Base-by-base conservation (phyloP, 2,888 invertebrate genomes). In the Cactoblastis cactorum region DNA sequence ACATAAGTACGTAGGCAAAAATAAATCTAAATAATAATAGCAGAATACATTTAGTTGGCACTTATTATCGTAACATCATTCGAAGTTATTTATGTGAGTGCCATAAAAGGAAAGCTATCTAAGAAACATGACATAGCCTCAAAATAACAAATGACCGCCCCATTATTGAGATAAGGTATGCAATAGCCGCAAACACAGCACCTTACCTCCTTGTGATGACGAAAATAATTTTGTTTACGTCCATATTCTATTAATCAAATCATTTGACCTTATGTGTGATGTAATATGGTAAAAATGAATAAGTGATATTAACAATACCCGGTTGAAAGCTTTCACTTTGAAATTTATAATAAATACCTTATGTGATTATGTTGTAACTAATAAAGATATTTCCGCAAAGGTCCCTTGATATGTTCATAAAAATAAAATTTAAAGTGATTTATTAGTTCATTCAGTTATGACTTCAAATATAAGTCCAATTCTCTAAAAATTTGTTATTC, bases 191-290 rank as follows among this genome's bases (percentile, higher is more conserved):
- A 15, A 24, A 12, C 14, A 22, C 24, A 41, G 17, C 28, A 49
- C 47, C 17, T 50, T 50, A 51, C 51, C 49, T 50, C 51, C 51
- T 45, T 41, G 45, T 52, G 50, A 55, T 55, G 54, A 52, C 50
- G 54, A 61, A 56, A 52, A 56, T 43, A 54, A 52, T 37, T 51
- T 50, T 47, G 50, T 57, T 55, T 52, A 37, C 51, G 41, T 38
- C 51, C 54, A 48, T 51, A 56, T 52, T 53, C 61, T 56, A 65
- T 61, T 62, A 63, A 69, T 69, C 63, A 63, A 53, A 41, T 49
- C 34, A 50, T 35, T 45, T 61, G 65, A 67, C 67, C 69, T 67
- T 69, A 65, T 55, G 41, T 46, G 50, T 49, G 37, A 53, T 45
- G 52, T 55, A 54, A 55, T 50, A 54, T 53, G 53, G 53, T 45